Evolutionary conservation across 1,140 invertebrate species (phyloP), one percentile per base, ranked within the genome.

Genomic region (Andricus grossulariae): DNA sequence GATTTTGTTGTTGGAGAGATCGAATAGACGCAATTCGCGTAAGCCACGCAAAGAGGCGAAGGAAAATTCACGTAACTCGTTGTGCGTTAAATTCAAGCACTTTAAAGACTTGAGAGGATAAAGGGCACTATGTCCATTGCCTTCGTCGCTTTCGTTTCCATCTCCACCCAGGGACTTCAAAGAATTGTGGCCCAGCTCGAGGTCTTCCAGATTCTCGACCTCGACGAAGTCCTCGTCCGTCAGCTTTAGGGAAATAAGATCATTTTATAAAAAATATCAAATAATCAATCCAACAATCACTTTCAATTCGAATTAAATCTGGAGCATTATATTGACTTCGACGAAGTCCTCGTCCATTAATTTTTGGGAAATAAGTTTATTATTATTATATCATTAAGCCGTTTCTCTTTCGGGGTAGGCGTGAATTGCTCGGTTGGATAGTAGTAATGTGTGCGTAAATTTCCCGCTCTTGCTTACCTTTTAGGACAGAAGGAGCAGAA

Each of bases 1-100:
- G 50, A 97, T 96, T 87, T 92, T 93, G 86, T 97, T 97, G 87
- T 94, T 92, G 1, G 95, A 96, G 11, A 96, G 89, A 89, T 96
- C 95, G 11, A 96, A 92, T 5, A 94, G 88, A 57, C 92, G 93
- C 0, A 97, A 85, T 72, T 93, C 92, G 18, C 93, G 92, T 25
- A 97, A 84, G 1, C 96, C 95, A 60, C 94, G 93, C 12, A 97
- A 93, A 83, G 96, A 95, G 81, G 94, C 93, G 82, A 96, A 93
- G 0, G 95, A 96, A 88, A 97, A 97, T 84, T 96, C 95, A 4
- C 91, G 91, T 0, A 97, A 89, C n/a, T 93, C 90, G 86, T 97
- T 97, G 84, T 95, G 93, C 0, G 95, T 95, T 49, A 97, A 90
- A 88, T 96, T 96, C 3, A 96, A 91, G 66, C 92, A 93, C 75